These are phyloP conservation scores for Ectemnius continuus DNA, from an alignment of 2,888 invertebrate genomes.

Conservation along the genomic window DNA sequence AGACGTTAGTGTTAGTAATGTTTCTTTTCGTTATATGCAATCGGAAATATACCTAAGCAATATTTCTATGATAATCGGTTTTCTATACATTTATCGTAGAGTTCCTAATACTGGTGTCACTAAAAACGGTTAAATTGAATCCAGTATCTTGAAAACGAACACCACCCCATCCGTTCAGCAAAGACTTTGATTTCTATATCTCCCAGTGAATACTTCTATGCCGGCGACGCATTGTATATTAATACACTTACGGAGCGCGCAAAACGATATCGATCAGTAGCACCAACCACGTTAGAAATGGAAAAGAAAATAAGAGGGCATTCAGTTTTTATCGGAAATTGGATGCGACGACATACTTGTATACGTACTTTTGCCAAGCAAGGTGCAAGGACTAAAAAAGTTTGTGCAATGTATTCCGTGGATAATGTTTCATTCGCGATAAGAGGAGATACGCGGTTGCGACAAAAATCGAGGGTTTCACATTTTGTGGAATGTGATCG, in stretches of 20 bases:
- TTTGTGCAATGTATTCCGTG: constrained; percentile 44
- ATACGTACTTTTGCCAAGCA: constrained; percentile 1
- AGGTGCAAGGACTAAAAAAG: constrained; percentile 18
- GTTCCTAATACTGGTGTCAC: constrained; percentile 43
- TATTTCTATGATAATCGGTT: constrained; percentile 24
- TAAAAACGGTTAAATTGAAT: constrained; percentile 24
- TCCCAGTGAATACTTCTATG: constrained; percentile 12
- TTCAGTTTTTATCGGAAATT: constrained; percentile 1
- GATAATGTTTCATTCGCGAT: constrained; percentile 14
- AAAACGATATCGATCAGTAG: constrained; percentile 37
- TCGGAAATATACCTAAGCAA: constrained; percentile 35
- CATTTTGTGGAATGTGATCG: constrained; percentile 50
- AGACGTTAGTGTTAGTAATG: constrained; percentile 16
- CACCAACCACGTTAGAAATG: constrained; percentile 44
- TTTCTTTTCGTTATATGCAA: constrained; percentile 27
- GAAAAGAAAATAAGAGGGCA: neutral
- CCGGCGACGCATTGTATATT: neutral
- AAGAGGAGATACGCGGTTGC: constrained; percentile 7
- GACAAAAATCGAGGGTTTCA: constrained; percentile 25
- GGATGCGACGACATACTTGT: neutral
- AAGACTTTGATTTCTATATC: constrained; percentile 11
- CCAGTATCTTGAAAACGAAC: constrained; percentile 15
- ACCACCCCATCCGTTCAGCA: constrained; percentile 5
- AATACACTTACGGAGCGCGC: constrained; percentile 8
- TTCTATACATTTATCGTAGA: constrained; percentile 33